phyloP scores from a whole-genome alignment of 2,888 invertebrate species.

The Augiades crinisus region DNA sequence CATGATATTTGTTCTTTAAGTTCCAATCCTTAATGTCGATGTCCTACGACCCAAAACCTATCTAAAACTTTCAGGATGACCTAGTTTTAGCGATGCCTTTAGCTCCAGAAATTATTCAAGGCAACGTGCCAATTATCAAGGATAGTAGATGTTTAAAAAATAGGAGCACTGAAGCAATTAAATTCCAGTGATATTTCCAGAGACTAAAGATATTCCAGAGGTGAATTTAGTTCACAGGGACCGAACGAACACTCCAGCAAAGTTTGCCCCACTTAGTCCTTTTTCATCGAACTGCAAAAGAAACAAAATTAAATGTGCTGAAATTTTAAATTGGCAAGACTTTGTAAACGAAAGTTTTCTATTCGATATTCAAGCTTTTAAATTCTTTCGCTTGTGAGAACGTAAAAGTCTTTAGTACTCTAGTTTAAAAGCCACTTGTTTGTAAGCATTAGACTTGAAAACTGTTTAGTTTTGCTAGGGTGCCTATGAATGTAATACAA shows the following conservation, averaged over 20 bases:
- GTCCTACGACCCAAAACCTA: no score
- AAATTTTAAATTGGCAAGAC: conserved; percentile 25
- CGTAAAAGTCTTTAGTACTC: not conserved
- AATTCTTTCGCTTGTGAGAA: conserved; percentile 8
- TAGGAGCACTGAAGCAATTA: conserved; percentile 9
- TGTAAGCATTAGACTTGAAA: no score
- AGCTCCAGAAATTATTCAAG: not conserved
- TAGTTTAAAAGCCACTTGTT: not conserved
- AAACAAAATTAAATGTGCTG: conserved; percentile 22
- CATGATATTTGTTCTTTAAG: no score
- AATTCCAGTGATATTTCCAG: conserved; percentile 9
- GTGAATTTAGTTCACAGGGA: conserved; percentile 16
- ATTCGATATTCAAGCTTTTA: conserved; percentile 20
- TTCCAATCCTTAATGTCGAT: no score
- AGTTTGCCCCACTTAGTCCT: conserved; percentile 25
- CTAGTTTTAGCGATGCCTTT: no score
- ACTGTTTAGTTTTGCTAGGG: no score
- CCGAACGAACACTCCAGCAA: conserved; percentile 17
- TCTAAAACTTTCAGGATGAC: no score
- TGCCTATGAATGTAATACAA: no score
- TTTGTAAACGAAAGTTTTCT: conserved; percentile 20
- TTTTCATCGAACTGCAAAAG: conserved; percentile 17
- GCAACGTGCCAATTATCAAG: not conserved
- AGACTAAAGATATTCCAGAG: conserved; percentile 9
- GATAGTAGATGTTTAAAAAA: conserved; percentile 1